Evolutionary conservation across 2,113 vertebrate genomes (phyloP), one percentile per base, ranked within the genome.

Genomic region (Sula dactylatra): DNA sequence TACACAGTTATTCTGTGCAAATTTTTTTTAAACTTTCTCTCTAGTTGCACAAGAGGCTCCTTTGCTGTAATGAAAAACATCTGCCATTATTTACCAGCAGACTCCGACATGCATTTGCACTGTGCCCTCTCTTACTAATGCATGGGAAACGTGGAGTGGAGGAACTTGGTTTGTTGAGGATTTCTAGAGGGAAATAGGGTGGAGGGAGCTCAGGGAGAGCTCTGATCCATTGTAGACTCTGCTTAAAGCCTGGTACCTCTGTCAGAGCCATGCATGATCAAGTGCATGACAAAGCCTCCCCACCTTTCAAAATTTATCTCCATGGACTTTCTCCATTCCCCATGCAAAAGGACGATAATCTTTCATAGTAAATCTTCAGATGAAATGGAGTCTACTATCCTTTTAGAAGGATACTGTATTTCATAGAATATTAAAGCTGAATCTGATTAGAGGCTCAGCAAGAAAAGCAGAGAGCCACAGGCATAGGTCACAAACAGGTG

Each of bases 31-130:
- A 74, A 65, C 45, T 54, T n/a, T 73, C 36, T 77, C 24, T 36
- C 69, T 92, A 79, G 90, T 93, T 97, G 91, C 93, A 91, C 88
- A 96, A 94, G 81, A 94, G 44, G n/a, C n/a, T 97, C 77, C 73
- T 94, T 94, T 79, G 81, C 83, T 76, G 56, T 65, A 82, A 94
- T 70, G 88, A 65, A 72, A 84, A 94, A 84, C 88, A 94, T 77
- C 94, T 95, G 94, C 73, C 83, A 50, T 62, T 76, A 49, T 66
- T 93, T 50, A 72, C 40, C 62, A 76, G 83, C 83, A 69, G 81
- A 52, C 56, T 91, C 34, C 73, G 69, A 21, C 0, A 5, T 64
- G 72, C 45, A 2, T 58, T 85, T 82, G 61, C 86, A 74, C 76
- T 86, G 80, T 6, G 44, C n/a, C 78, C 4, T 78, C 20, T 65